These are phyloP conservation scores for Numenius phaeopus DNA, from an alignment of 2,797 vertebrate genomes.

Conservation along the genomic window DNA sequence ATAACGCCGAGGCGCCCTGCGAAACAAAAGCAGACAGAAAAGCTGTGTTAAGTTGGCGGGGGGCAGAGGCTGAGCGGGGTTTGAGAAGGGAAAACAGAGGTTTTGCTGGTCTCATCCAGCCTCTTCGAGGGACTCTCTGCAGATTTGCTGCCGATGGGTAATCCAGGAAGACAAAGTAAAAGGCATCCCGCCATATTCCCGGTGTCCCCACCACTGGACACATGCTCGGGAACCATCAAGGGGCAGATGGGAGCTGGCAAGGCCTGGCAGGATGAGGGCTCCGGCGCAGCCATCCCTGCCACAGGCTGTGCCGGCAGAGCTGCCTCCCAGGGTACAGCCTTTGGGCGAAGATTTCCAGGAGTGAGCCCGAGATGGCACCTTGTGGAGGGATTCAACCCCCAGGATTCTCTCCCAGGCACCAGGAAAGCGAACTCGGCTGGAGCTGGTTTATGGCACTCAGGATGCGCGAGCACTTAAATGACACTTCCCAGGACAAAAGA, in stretches of 20 bases:
- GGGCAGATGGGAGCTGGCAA: background rate
- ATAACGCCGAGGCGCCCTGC: slow-evolving; percentile 93
- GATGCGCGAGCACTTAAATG: rapidly evolving
- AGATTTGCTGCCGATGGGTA: no score
- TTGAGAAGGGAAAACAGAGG: no score
- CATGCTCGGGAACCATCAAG: rapidly evolving
- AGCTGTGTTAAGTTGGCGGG: no score
- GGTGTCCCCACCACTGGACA: rapidly evolving
- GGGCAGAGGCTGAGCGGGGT: background rate
- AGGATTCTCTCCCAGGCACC: no score
- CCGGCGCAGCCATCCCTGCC: background rate
- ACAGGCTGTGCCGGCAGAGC: background rate
- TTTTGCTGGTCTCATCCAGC: background rate
- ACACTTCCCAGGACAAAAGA: rapidly evolving
- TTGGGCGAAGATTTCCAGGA: background rate
- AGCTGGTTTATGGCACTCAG: background rate
- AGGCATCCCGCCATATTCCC: no score
- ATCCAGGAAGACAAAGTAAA: background rate
- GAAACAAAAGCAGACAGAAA: background rate
- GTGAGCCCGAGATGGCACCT: rapidly evolving
- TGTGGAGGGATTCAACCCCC: background rate
- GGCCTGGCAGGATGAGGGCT: background rate
- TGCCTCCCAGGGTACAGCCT: background rate
- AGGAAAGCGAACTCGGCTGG: rapidly evolving
- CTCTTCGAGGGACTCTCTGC: background rate